Evolutionary conservation across 2,888 invertebrate species (phyloP).

Genomic region (Drosophila macrothrix): DNA sequence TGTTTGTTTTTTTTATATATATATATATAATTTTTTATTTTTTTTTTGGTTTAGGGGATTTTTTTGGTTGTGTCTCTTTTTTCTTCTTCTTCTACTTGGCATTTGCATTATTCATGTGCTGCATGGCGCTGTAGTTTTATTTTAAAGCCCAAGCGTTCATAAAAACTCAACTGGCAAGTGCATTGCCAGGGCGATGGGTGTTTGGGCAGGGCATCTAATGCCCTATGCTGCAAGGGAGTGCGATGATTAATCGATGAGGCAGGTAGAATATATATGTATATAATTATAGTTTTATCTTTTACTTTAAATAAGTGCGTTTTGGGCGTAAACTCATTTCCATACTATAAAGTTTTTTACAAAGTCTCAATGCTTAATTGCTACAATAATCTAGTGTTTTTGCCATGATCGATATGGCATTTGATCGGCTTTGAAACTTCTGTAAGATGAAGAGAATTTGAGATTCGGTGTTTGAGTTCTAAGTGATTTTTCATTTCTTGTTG

Average conservation of each 20-base stretch:
- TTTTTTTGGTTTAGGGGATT: conserved; percentile 14
- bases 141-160: conserved; percentile 73
- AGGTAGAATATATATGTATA: background rate
- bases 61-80: conserved; percentile 32
- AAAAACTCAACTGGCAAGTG: conserved; percentile 71
- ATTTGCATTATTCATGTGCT: conserved; percentile 76
- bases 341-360: background rate
- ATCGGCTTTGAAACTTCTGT: background rate
- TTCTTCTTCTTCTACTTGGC: conserved; percentile 33
- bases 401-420: background rate
- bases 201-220: conserved; percentile 29
- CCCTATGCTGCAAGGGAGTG: conserved; percentile 34
- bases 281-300: background rate
- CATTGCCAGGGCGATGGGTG: conserved; percentile 45
- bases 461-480: conserved; percentile 12
- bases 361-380: background rate
- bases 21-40: background rate
- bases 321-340: background rate
- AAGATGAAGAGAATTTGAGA: conserved; percentile 13
- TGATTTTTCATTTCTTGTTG: conserved; percentile 49
- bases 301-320: background rate
- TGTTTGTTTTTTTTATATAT: conserved; percentile 2
- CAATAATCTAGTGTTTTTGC: background rate
- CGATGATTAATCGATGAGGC: conserved; percentile 10
- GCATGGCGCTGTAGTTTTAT: conserved; percentile 69